These are phyloP conservation scores for Phacellophora camtschatica DNA, from an alignment of 30 jellyfish, hydroid and myxozoan species.

Conservation along the genomic window DNA sequence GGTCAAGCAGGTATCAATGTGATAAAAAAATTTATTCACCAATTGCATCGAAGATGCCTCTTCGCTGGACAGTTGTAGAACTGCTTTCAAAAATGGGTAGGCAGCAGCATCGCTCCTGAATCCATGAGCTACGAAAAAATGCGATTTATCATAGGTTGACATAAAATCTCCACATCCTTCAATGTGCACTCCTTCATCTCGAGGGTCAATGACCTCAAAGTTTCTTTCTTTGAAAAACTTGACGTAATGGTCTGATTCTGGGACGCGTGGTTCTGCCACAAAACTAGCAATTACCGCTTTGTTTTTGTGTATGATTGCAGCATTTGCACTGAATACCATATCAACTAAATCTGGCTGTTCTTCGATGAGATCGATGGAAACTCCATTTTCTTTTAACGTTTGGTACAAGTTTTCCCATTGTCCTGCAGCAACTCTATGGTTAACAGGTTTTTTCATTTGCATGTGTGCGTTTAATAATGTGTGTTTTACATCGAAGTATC, in stretches of 20 bases:
- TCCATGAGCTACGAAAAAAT: constrained; percentile 59
- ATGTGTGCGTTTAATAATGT: constrained; percentile 53
- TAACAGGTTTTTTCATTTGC: constrained; percentile 45
- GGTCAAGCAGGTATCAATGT: constrained; percentile 68
- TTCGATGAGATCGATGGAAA: constrained; percentile 37
- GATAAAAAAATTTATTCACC: constrained; percentile 61
- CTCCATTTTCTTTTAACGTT: constrained; percentile 39
- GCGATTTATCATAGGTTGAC: constrained; percentile 62
- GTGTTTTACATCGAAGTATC: constrained; percentile 49
- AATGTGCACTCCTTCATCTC: constrained; percentile 56
- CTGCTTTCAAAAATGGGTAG: constrained; percentile 43
- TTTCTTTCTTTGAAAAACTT: constrained; percentile 57
- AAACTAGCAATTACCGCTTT: constrained; percentile 54
- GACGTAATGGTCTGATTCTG: constrained; percentile 48
- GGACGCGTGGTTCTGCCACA: constrained; percentile 63
- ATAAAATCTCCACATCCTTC: constrained; percentile 74
- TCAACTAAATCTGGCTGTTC: constrained; percentile 58
- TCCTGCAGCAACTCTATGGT: constrained; percentile 3
- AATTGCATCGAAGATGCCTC: constrained; percentile 34
- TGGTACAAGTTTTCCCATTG: constrained; percentile 55
- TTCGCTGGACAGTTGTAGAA: constrained; percentile 14
- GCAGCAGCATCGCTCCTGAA: constrained; percentile 66
- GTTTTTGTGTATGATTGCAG: constrained; percentile 46
- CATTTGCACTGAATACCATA: constrained; percentile 66
- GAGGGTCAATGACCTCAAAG: constrained; percentile 66